Evolutionary conservation across 2,113 vertebrate genomes (phyloP).

Genomic region (Microtus pennsylvanicus): DNA sequence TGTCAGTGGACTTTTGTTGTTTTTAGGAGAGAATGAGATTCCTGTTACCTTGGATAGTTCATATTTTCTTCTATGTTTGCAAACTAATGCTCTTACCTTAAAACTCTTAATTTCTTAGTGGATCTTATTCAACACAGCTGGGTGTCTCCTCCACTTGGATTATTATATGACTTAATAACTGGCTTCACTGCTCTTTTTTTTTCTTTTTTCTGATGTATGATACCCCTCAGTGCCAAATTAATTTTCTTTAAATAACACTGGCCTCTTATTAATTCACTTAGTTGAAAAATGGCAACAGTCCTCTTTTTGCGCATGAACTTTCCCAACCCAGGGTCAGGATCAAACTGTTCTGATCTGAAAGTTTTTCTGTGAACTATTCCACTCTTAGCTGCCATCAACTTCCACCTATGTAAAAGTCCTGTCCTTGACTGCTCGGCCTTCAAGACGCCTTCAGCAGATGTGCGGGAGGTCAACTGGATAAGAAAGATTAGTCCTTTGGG

Average conservation of each 20-base stretch:
- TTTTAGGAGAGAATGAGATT: slow-evolving; percentile 30
- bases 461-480: neutral
- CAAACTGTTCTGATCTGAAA: neutral
- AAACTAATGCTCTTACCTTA: slow-evolving; percentile 21
- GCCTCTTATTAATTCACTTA: slow-evolving; percentile 58
- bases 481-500: neutral
- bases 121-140: neutral
- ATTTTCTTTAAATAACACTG: slow-evolving; percentile 67
- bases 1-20: neutral
- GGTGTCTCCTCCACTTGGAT: neutral
- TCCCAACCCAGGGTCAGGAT: neutral
- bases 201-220: neutral
- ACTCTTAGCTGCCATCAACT: neutral
- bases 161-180: slow-evolving; percentile 51
- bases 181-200: neutral
- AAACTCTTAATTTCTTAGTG: slow-evolving; percentile 30
- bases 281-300: slow-evolving; percentile 42
- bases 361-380: neutral
- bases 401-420: neutral
- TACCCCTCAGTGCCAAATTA: slow-evolving; percentile 62
- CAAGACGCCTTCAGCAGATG: neutral
- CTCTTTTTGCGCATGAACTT: neutral
- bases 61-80: neutral
- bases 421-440: neutral
- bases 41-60: neutral